Base-by-base conservation (phyloP, 2,113 vertebrate species). In the Centropus unirufus region DNA sequence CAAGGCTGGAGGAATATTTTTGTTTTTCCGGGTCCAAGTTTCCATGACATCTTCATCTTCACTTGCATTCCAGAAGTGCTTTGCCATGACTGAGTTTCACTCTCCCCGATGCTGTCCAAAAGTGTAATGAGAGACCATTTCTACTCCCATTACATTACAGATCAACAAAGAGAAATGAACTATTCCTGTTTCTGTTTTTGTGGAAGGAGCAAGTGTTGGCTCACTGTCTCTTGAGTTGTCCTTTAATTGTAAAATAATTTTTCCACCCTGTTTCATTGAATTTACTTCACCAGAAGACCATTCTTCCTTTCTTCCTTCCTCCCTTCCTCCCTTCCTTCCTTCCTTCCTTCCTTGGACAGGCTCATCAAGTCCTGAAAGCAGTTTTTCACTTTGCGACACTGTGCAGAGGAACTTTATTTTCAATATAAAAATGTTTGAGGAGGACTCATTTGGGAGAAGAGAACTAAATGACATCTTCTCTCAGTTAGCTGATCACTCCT, bases 61-160 rank as follows among this genome's bases (percentile, higher is more conserved):
- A 70, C 54, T 92, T 83, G 67, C 75, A 95, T 96, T 95, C 90
- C 93, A 94, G 75, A 83, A 80, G 59, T 87, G 54, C 59, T 93
- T 95, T 91, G 63, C 81, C 32, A 9, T 66, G 74, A 66, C 70
- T 93, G 93, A 85, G 51, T 91, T 87, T 92, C 75, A 80, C 32
- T 87, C 63, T 93, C 39, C 47, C 64, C 85, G 46, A 85, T 0
- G 0, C 75, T 73, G 36, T 88, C 85, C 87, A 67, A 94, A 93
- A 82, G 46, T 1, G 12, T 84, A 93, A 91, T 4, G 36, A 87
- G 81, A 95, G 58, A 93, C 52, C n/a, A 73, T 72, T 62, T 73
- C 0, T 0, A 87, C 70, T 87, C 42, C 16, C 8, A 13, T 79
- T 92, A 69, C 67, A 42, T 61, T 91, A 69, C 34, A 85, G 74